Evolutionary conservation across 1,140 invertebrate species (phyloP), one percentile per base, ranked within the genome.

Genomic region (Odontomachus brunneus): DNA sequence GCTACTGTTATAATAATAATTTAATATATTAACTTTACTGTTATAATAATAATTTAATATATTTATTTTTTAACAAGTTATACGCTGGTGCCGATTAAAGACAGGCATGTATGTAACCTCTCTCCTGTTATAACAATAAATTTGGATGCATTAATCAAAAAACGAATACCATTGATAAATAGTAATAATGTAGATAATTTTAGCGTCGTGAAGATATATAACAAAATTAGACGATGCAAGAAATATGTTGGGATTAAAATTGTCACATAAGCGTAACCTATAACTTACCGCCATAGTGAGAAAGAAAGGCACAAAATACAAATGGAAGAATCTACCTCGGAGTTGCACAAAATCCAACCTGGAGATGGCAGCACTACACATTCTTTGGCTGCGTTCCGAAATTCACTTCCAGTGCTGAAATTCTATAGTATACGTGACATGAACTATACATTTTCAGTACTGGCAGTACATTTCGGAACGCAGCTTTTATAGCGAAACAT

Each of bases 201-300:
- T n/a, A 12, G 19, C 14, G 24, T 19, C 15, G 17, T 69, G 24
- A 51, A n/a, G 9, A 83, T 33, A 86, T 80, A 19, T 1, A 48
- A 14, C 0, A 33, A 33, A 84, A 44, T 67, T n/a, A 1, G 9
- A 12, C 12, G 90, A 91, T 93, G 90, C 19, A 14, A 22, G 3
- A 17, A 82, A 91, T 91, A 83, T 83, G 81, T 38, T 57, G 24
- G n/a, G 89, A 92, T 89, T 88, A 85, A 49, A 22, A 81, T 80
- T 73, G 87, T 73, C 60, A 29, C 26, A 17, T 2, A 62, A 81
- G 71, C 29, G 15, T 33, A 87, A 49, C 60, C n/a, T 48, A 66
- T 67, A 11, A 92, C 92, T 92, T 76, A 93, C 92, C 92, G 91
- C 90, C 92, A 93, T 93, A 84, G 73, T 90, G 85, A 44, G 91